Conservation (phyloP, 1,140 invertebrate species). For the Trichomalopsis sarcophagae region DNA sequence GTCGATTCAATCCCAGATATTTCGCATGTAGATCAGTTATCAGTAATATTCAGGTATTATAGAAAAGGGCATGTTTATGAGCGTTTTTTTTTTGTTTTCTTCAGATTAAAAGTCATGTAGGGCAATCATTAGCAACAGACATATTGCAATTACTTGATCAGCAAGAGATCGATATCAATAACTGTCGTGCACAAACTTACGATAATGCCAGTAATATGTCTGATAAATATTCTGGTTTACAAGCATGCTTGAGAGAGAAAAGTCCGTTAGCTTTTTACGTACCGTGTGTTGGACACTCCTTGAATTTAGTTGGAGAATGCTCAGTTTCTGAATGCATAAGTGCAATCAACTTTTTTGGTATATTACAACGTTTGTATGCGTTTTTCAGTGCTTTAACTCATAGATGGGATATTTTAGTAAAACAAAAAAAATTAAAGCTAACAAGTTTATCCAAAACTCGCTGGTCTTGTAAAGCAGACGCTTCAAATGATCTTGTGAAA, state of each 20-base stretch:
- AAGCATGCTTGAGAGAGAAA: slow-evolving; percentile 37
- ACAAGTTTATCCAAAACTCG: slow-evolving; percentile 23
- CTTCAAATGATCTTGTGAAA: neutral
- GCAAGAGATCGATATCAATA: slow-evolving; percentile 31
- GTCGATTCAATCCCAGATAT: slow-evolving; percentile 69
- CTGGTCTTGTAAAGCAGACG: slow-evolving; percentile 30
- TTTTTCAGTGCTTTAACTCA: slow-evolving; percentile 51
- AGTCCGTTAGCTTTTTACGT: slow-evolving; percentile 36
- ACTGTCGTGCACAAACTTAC: slow-evolving; percentile 50
- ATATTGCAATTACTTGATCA: slow-evolving; percentile 37
- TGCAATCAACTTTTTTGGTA: slow-evolving; percentile 40
- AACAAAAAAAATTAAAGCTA: neutral
- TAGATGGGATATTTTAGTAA: slow-evolving; percentile 26
- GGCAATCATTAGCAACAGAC: neutral
- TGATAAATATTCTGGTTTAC: slow-evolving; percentile 46
- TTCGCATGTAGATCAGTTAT: slow-evolving; percentile 65
- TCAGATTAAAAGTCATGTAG: slow-evolving; percentile 5
- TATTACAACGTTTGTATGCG: slow-evolving; percentile 40
- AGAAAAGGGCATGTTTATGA: slow-evolving; percentile 44
- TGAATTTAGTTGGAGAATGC: slow-evolving; percentile 47
- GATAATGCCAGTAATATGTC: slow-evolving; percentile 50
- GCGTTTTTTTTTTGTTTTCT: slow-evolving; percentile 33
- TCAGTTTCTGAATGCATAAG: slow-evolving; percentile 26
- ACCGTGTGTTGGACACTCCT: slow-evolving; percentile 41
- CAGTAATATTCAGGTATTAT: slow-evolving; percentile 59